Evolutionary conservation across 2,113 vertebrate genomes (phyloP), one percentile per base, ranked within the genome.

Genomic region (Blennius ocellaris): DNA sequence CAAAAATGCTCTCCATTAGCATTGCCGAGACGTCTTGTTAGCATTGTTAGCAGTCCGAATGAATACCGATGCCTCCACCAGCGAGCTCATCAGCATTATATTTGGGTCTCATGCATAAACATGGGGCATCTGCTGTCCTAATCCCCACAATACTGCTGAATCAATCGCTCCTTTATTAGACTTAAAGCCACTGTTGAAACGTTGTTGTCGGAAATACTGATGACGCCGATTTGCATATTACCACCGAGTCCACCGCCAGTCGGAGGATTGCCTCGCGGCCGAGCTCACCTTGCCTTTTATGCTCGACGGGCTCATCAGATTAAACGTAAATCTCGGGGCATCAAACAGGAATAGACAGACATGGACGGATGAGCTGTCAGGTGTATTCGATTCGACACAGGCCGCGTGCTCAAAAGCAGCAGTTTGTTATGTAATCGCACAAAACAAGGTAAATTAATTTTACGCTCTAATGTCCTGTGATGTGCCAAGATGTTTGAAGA

Each of bases 91-190:
- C 80, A 88, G 80, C 76, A 73, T 82, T 50, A 83, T 69, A 86
- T 88, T 87, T 83, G 59, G 50, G 15, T 64, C 79, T 89, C 81
- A 91, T 91, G 77, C 76, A 88, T 92, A 89, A 89, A 92, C 83
- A 93, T 86, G 87, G 74, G 82, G 64, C 53, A 66, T 75, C 79
- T 76, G 61, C 82, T 40, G 50, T 37, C 69, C 74, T 83, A 88
- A 86, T 88, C 86, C 82, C 74, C 73, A 63, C 76, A 70, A 86
- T 78, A 73, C 75, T 43, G 67, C 71, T 59, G 78, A 83, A 90
- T 83, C 79, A 90, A 88, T 78, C 73, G 50, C 15, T 48, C 73
- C 57, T 70, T 73, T 73, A 87, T 89, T 85, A 84, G 76, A 72
- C 82, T 55, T 64, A 40, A 57, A 52, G 56, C 76, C 70, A 76